Percentiles rank a stretch among this genome's conserved stretches.
phyloP scores from a whole-genome alignment of 1,140 invertebrate genomes.

The Magallana gigas region DNA sequence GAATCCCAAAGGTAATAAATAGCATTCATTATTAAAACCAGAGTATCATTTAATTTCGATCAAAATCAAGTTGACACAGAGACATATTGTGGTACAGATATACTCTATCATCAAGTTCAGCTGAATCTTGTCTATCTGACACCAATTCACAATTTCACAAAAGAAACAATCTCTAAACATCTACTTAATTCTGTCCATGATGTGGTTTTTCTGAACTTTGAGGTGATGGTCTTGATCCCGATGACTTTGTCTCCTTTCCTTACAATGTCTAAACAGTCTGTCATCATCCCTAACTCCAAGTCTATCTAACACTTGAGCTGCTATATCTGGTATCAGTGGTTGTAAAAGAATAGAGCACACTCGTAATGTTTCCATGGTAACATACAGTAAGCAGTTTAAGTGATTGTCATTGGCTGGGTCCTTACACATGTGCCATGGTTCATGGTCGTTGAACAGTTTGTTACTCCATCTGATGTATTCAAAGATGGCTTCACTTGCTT shows the following conservation, averaged over 20 bases:
- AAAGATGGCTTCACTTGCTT: conserved; percentile 89
- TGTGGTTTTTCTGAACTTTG: not conserved
- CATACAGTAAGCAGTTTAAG: conserved; percentile 87
- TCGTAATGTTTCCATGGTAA: conserved; percentile 89
- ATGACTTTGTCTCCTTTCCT: not conserved
- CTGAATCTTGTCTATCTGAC: too few species aligned
- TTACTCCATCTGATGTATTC: conserved; percentile 88
- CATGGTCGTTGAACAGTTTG: conserved; percentile 89
- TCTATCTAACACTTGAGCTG: conserved; percentile 81
- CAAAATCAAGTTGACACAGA: too few species aligned
- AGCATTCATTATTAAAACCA: too few species aligned
- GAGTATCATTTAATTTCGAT: too few species aligned
- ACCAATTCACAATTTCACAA: too few species aligned
- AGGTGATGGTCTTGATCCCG: not conserved
- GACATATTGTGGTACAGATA: too few species aligned
- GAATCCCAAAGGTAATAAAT: too few species aligned
- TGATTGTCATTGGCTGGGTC: conserved; percentile 75
- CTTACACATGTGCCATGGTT: conserved; percentile 93
- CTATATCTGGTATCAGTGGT: conserved; percentile 90
- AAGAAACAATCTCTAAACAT: too few species aligned
- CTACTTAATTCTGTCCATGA: conserved; percentile 26
- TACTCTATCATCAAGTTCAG: too few species aligned
- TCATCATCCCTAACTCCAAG: conserved; percentile 71
- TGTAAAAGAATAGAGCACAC: conserved; percentile 73
- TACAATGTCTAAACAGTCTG: conserved; percentile 46